Base-by-base conservation (phyloP, 23 tunicate genomes). In the Phallusia fumigata region DNA sequence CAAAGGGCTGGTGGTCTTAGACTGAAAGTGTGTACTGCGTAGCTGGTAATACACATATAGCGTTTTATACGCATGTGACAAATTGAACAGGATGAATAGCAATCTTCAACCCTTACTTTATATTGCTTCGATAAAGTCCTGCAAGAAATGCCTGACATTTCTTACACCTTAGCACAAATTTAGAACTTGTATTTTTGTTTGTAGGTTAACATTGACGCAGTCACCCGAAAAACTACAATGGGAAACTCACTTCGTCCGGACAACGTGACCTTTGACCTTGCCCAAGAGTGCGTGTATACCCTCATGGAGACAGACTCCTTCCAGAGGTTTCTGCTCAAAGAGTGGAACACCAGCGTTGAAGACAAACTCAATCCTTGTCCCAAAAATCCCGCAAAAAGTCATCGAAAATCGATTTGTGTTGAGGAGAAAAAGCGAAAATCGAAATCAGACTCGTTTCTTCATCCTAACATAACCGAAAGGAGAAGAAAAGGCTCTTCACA, bases 251-350 rank as follows among this genome's bases (percentile, higher is more conserved):
- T 58, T 8, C 33, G 21, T 1, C 53, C 80, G 53, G 53, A 36
- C 47, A 45, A 8, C 33, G 0, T 53, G 24, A 77, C 80, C 28
- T 77, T 77, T 26, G 80, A 77, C 35, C 53, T 44, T 11, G 80
- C 80, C 13, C 80, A 77, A 26, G 53, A 53, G 10, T 15, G 53
- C 44, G 80, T 77, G 53, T 77, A 35, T 28, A 26, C 35, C 53
- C 80, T 77, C 13, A 77, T 77, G 80, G 80, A 77, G 30, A 77
- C 53, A 77, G 80, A 77, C n/a, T 77, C 80, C 33, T 77, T 77
- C 31, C 80, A 45, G 16, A 77, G 80, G 50, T 77, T 77, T 26
- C 53, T 40, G 18, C 26, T 77, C 33, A 77, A 77, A 16, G 80
- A 77, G n/a, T 77, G 33, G 52, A 36, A 36, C 35, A 36, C 53